phyloP scores from a whole-genome alignment of 2,113 vertebrate species.

The Pseudopodoces humilis region DNA sequence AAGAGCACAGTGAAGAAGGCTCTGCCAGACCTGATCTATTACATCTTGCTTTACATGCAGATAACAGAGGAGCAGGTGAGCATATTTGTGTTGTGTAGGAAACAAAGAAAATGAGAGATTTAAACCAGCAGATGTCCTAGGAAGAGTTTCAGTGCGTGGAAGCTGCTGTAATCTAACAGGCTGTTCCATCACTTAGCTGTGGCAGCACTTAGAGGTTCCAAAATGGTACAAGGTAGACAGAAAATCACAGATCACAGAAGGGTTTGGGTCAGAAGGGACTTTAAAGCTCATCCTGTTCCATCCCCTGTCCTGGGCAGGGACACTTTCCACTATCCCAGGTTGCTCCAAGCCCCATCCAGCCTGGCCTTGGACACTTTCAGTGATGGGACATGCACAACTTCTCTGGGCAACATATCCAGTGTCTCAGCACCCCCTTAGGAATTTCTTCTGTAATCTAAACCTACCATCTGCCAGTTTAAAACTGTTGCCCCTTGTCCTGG shows the following conservation, averaged over 20 bases:
- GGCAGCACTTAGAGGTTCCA: neutral
- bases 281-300: neutral
- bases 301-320: neutral
- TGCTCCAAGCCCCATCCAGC: neutral
- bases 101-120: neutral
- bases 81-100: neutral
- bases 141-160: neutral
- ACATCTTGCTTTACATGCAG: conserved; percentile 98
- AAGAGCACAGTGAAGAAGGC: conserved; percentile 97
- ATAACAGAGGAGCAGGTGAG: conserved; percentile 94
- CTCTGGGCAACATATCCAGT: neutral
- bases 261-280: neutral
- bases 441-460: neutral
- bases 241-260: neutral
- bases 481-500: neutral
- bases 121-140: neutral
- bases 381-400: neutral
- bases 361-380: neutral
- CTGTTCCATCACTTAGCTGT: neutral
- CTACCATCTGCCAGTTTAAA: neutral
- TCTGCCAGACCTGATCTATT: conserved; percentile 95
- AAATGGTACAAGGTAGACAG: neutral
- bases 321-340: neutral
- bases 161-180: neutral
- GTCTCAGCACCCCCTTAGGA: neutral